Evolutionary conservation across 2,888 invertebrate genomes (phyloP), one percentile per base, ranked within the genome.

Genomic region (Hoplodrina blanda): DNA sequence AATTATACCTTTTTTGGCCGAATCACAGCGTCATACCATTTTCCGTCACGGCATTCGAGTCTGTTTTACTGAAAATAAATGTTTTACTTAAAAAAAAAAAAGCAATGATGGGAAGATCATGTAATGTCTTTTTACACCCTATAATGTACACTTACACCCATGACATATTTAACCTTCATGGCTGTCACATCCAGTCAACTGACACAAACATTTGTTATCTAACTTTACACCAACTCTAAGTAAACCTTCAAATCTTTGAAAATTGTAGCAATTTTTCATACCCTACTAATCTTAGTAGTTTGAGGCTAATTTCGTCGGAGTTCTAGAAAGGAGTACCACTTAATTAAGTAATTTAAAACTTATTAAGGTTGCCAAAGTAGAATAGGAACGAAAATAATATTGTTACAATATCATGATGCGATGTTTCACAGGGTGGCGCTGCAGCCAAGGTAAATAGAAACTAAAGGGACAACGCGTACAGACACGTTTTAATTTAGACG

Each of bases 381-480:
- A 74, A 72, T 83, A 82, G 70, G 73, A 67, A 66, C 30, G 60
- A 67, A 69, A 79, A 65, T 81, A 76, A 80, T 82, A 74, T 74
- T 65, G 84, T 88, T 87, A 88, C 85, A 86, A 88, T 84, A 88
- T 86, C 87, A 81, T 88, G 82, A 89, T 91, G 86, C 88, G 82
- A 84, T 85, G 77, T 85, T 93, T 90, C 94, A 91, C 96, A 96
- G 96, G 96, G 96, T 87, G 94, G 94, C 86, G 95, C 91, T 84
- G 94, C 94, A 86, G 93, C 91, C 88, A 96, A 96, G 96, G 96
- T 96, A 96, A 95, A 88, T 90, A 87, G 83, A 79, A 76, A 78
- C 83, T 83, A 85, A 81, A 85, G 76, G 82, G 69, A 83, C 77
- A 80, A 86, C 82, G 85, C 75, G 85, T 83, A 80, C 80, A 73